phyloP scores from a whole-genome alignment of 2,888 invertebrate species.

The Agrochola lychnidis region DNA sequence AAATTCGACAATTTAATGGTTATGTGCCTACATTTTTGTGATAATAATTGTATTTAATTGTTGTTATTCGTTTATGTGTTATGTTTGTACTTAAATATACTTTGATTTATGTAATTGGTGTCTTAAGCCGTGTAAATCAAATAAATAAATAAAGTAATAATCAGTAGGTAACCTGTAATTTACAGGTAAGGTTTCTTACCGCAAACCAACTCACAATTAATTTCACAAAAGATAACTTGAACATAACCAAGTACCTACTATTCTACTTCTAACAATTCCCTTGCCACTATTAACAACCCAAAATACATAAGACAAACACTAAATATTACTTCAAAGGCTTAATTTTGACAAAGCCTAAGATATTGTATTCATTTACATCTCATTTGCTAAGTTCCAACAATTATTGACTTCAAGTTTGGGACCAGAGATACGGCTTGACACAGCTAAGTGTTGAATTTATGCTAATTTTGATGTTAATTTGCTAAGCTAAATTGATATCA shows the following conservation, averaged over 20 bases:
- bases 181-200: background rate
- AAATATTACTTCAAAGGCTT: constrained; percentile 48
- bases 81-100: too few relatives aligned
- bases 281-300: constrained; percentile 5
- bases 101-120: too few relatives aligned
- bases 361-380: constrained; percentile 36
- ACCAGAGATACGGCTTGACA: constrained; percentile 36
- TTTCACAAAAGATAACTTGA: constrained; percentile 23
- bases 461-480: constrained; percentile 38
- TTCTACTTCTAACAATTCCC: constrained; percentile 3
- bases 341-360: constrained; percentile 15
- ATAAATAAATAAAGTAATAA: too few relatives aligned
- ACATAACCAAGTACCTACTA: background rate
- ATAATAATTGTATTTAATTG: too few relatives aligned
- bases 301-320: constrained; percentile 29
- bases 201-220: background rate
- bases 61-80: too few relatives aligned
- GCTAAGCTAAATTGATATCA: constrained; percentile 25
- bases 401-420: constrained; percentile 23
- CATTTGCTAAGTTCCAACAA: constrained; percentile 37
- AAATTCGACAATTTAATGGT: too few relatives aligned
- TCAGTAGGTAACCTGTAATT: too few relatives aligned
- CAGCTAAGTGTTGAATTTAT: constrained; percentile 12
- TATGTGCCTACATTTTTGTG: too few relatives aligned
- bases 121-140: too few relatives aligned